Conservation (phyloP, 2,797 vertebrate species). For the Falco rusticolus region DNA sequence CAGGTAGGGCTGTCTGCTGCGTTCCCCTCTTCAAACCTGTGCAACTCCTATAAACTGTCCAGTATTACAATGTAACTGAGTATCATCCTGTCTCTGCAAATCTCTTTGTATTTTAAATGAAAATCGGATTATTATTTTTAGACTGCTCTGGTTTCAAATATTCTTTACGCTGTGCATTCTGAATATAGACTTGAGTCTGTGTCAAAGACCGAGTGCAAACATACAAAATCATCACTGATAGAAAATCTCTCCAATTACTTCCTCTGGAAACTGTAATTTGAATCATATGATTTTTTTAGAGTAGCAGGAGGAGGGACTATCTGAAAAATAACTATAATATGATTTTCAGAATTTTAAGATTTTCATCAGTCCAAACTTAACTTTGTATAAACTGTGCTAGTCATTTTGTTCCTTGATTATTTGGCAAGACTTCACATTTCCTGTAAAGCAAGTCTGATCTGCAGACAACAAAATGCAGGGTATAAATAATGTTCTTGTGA, state of each 20-base stretch:
- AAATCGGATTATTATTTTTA: not conserved
- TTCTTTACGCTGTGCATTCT: not conserved
- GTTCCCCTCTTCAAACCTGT: not conserved
- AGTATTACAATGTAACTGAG: not conserved
- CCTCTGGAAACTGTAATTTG: conserved; percentile 28
- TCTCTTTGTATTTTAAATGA: not conserved
- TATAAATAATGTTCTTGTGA: not conserved
- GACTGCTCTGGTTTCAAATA: not conserved
- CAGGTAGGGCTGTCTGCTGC: not conserved
- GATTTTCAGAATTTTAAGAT: not conserved
- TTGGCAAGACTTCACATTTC: not conserved
- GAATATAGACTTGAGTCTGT: not conserved
- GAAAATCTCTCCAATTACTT: conserved; percentile 31
- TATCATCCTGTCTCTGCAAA: not conserved
- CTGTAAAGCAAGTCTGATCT: not conserved
- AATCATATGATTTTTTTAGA: not conserved
- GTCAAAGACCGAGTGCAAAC: not conserved
- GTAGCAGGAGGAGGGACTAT: not conserved
- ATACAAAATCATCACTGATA: not conserved
- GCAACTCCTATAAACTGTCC: not conserved
- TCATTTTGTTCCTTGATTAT: not conserved
- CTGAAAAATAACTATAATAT: not conserved
- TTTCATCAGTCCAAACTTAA: not conserved
- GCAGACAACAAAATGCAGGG: not conserved
- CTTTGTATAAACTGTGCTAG: not conserved